Conservation (phyloP, 1,140 invertebrate genomes). For the Fopius arisanus region DNA sequence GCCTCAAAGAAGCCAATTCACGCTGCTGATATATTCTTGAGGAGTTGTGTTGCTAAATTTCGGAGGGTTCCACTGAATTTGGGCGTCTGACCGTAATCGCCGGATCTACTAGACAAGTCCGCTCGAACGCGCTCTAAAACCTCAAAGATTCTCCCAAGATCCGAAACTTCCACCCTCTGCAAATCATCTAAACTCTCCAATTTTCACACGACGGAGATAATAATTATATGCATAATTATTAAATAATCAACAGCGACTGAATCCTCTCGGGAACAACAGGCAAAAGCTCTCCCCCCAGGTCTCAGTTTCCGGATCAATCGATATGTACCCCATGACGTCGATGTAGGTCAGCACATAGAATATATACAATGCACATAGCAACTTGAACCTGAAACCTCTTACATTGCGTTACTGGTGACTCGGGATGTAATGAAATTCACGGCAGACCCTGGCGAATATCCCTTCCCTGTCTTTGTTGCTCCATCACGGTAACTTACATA, state of each 20-base stretch:
- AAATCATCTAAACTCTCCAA: not conserved
- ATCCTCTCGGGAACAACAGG: no score
- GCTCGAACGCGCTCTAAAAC: not conserved
- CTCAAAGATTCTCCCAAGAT: conserved; percentile 5
- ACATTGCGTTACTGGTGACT: conserved; percentile 24
- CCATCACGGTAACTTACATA: conserved; percentile 20
- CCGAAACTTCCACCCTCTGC: not conserved
- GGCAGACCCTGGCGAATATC: conserved; percentile 17
- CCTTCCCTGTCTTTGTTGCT: not conserved
- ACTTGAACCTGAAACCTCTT: conserved; percentile 22
- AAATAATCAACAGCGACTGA: no score
- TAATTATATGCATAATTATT: no score
- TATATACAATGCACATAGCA: not conserved
- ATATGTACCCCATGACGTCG: not conserved
- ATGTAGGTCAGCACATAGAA: not conserved
- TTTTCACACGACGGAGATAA: no score
- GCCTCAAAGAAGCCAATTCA: not conserved
- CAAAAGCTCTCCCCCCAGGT: not conserved
- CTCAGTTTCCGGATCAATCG: not conserved
- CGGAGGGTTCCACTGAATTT: not conserved
- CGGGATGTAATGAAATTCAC: conserved; percentile 42
- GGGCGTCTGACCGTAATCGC: conserved; percentile 19
- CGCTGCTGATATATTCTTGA: not conserved
- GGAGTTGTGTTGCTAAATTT: not conserved
- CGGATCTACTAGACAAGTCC: not conserved